These are phyloP conservation scores for Lindbergichthys nudifrons DNA, from an alignment of 2,797 vertebrate species.

Conservation along the genomic window DNA sequence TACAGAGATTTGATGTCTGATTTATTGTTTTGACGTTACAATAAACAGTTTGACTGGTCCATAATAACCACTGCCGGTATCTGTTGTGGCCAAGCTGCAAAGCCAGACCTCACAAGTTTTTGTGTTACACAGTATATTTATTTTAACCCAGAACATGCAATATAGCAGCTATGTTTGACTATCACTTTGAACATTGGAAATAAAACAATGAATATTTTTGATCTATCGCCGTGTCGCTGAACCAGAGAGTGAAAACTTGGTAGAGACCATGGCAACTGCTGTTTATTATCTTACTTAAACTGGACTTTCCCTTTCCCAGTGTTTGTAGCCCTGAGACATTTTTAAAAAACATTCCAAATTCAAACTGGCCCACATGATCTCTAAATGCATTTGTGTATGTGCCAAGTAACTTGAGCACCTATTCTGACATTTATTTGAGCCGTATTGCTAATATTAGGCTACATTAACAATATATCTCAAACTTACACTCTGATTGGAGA, in stretches of 20 bases:
- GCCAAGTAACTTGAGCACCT: not conserved
- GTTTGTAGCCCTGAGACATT: not conserved
- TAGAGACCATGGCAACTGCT: not conserved
- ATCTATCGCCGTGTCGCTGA: slow-evolving; percentile 5
- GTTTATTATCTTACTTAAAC: slow-evolving; percentile 5
- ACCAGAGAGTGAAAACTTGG: not conserved
- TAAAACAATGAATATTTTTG: slow-evolving; percentile 12
- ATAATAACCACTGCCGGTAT: slow-evolving; percentile 40
- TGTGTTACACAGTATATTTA: slow-evolving; percentile 34
- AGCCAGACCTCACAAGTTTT: slow-evolving; percentile 32
- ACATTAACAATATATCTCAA: slow-evolving; percentile 2
- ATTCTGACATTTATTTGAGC: not conserved
- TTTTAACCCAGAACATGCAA: slow-evolving; percentile 24
- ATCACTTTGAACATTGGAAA: slow-evolving; percentile 11
- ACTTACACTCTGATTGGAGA: not conserved
- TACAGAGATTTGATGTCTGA: slow-evolving; percentile 37
- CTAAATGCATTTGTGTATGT: not conserved
- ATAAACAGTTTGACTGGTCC: slow-evolving; percentile 61
- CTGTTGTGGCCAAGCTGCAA: slow-evolving; percentile 37
- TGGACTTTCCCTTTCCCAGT: slow-evolving; percentile 3
- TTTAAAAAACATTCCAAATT: not conserved
- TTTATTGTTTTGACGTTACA: slow-evolving; percentile 64
- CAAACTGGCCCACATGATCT: not conserved
- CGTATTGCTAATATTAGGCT: not conserved
- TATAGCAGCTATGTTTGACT: not conserved